Base-by-base conservation (phyloP, 37 sponge, comb jelly and placozoan species). In the Trichoplax adhaerens region DNA sequence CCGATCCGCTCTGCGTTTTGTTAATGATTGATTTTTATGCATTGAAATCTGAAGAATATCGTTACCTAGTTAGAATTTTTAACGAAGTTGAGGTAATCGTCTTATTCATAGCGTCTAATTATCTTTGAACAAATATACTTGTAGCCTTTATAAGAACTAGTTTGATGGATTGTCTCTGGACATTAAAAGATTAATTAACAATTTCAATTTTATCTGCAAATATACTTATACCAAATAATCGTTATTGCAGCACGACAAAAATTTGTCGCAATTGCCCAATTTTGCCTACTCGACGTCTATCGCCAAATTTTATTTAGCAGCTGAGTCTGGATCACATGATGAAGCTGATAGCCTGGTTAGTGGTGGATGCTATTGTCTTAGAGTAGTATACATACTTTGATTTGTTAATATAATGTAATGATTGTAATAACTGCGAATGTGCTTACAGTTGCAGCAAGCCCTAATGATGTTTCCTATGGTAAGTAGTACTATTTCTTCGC, bases 11-110 rank as follows among this genome's bases (percentile, higher is more conserved):
- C 56, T 83, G 92, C 77, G 75, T 66, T 2, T 72, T 94, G 10
- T 70, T 94, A 5, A 75, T 94, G 76, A 81, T 94, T 61, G 94
- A 94, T 75, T 82, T 83, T 59, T 81, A 72, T 78, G 94, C 94
- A 29, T 49, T 94, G 49, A 75, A 83, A 76, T 80, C 84, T 29
- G 82, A 77, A 47, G 85, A 94, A 10, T 79, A 86, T 57, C 10
- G 68, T 4, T 94, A 84, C 68, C 82, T 94, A 1, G 53, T 82
- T 48, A 49, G 77, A 51, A 74, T 94, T 47, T 70, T 74, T 64
- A 65, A 77, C 2, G 76, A 81, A 62, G 88, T 29, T 29, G 29
- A 29, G 29, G 29, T 29, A 29, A 29, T 29, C 29, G 29, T 29
- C 29, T 29, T 29, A 29, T 29, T 29, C 29, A 29, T 29, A 29